Evolutionary conservation across 2,797 vertebrate species (phyloP), one percentile per base, ranked within the genome.

Genomic region (Harpagifer antarcticus): DNA sequence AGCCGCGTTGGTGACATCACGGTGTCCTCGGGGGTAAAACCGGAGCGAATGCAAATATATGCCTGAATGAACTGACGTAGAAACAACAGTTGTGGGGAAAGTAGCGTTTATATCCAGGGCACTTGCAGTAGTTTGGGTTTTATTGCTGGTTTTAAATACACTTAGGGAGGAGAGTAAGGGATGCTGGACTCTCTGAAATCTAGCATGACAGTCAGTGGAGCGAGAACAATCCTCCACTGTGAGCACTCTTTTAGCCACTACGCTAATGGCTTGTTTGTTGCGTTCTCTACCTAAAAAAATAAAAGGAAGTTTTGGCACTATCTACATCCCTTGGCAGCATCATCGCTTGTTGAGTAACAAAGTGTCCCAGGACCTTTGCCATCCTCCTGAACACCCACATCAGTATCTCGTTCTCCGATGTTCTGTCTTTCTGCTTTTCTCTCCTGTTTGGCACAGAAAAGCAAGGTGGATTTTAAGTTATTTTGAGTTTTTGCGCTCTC

Each of bases 351-450:
- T 90, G 79, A 72, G 75, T 87, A 88, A 90, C 83, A 74, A 71
- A 62, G 69, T 77, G 75, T 83, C 72, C 67, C 27, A 67, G 82
- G 79, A 86, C 78, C 78, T 87, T 79, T 82, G 82, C 76, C 84
- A 73, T 86, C 79, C 75, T 90, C 90, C 86, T 87, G 82, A 89
- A 83, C 89, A 68, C 87, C 88, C 78, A 87, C 89, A 54, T 85
- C 59, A 55, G 42, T 59, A 54, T 71, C 68, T 78, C 63, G 75
- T 52, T 78, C 57, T 73, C 73, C 77, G 52, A 43, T 78, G 79
- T 76, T 23, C 54, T 54, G 48, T 72, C 45, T 10, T 81, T 78
- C 50, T 62, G 64, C 76, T 40, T 68, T 23, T 59, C 69, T 53
- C 52, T 68, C 45, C 31, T 54, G 42, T 78, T 89, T 89, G 82